phyloP scores from a whole-genome alignment of 92 coral and sea anemone genomes.

The Paragorgia papillata region DNA sequence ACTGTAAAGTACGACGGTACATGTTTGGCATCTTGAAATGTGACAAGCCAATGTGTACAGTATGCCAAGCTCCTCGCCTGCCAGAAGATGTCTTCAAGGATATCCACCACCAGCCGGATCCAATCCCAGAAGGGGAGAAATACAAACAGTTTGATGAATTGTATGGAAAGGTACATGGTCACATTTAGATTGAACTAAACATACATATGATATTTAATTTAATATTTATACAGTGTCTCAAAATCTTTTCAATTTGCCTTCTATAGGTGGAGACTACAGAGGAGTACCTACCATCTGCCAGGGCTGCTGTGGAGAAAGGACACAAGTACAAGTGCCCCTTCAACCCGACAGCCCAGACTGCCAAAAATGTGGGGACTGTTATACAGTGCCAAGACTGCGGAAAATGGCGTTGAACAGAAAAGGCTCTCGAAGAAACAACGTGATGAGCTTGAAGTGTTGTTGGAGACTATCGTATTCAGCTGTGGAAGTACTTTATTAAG shows the following conservation, averaged over 20 bases:
- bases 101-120: slow-evolving; percentile 45
- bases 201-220: background rate
- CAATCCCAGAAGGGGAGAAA: slow-evolving; percentile 39
- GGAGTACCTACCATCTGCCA: slow-evolving; percentile 42
- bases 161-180: slow-evolving; percentile 8
- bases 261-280: slow-evolving; percentile 50
- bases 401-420: slow-evolving; percentile 50
- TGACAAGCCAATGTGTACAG: background rate
- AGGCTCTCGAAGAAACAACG: slow-evolving; percentile 33
- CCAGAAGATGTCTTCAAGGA: slow-evolving; percentile 16
- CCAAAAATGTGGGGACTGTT: slow-evolving; percentile 52
- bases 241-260: no score
- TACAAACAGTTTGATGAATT: slow-evolving; percentile 3
- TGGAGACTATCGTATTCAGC: slow-evolving; percentile 53
- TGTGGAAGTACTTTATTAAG: slow-evolving; percentile 51
- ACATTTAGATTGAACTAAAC: background rate
- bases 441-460: slow-evolving; percentile 43
- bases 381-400: slow-evolving; percentile 57
- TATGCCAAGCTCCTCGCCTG: slow-evolving; percentile 35
- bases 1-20: slow-evolving; percentile 33
- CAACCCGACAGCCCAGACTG: slow-evolving; percentile 46
- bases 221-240: background rate
- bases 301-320: slow-evolving; percentile 38
- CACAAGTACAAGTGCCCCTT: slow-evolving; percentile 55
- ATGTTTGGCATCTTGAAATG: slow-evolving; percentile 45